Evolutionary conservation across 1,140 invertebrate species (phyloP), one percentile per base, ranked within the genome.

Genomic region (Agrilus planipennis): DNA sequence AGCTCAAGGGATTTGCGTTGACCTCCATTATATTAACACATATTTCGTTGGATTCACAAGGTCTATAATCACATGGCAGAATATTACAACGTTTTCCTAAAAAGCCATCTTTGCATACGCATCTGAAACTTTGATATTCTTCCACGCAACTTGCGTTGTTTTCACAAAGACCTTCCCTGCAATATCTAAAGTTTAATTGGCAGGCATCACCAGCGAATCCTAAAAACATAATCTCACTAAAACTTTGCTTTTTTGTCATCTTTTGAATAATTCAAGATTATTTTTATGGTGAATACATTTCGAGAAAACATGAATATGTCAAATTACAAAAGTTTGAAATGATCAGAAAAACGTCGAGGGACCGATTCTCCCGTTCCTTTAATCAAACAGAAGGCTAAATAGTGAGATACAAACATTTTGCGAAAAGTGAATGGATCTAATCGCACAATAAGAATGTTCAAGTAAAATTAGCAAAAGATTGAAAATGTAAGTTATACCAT

Each of bases 51-150:
- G 47, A 45, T 30, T 60, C 51, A 49, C 75, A 77, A 0, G 73
- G 73, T 27, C 54, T 43, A 60, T 55, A 70, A 53, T 71, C 67
- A 41, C 80, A 83, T 3, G 67, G 69, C 36, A 66, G 34, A 31
- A 66, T 50, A 50, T 71, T 64, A 41, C 74, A 77, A 41, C 69
- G 59, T 34, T 60, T 60, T 3, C 73, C 73, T 4, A 71, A 49
- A 50, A 63, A 75, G 36, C 77, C 77, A 6, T 57, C 39, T 21
- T 57, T 60, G 55, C 80, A 83, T 31, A 64, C 54, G 51, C 80
- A 83, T 16, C 60, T 47, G 62, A 70, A 81, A 1, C 68, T 64
- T 29, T 51, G 58, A 41, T 55, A 53, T 4, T 57, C 38, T 38
- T 69, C 70, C 1, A 60, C 46, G 52, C 75, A 78, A 14, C 50